Base-by-base conservation (phyloP, 2,113 vertebrate species). In the Aegotheles bennettii region DNA sequence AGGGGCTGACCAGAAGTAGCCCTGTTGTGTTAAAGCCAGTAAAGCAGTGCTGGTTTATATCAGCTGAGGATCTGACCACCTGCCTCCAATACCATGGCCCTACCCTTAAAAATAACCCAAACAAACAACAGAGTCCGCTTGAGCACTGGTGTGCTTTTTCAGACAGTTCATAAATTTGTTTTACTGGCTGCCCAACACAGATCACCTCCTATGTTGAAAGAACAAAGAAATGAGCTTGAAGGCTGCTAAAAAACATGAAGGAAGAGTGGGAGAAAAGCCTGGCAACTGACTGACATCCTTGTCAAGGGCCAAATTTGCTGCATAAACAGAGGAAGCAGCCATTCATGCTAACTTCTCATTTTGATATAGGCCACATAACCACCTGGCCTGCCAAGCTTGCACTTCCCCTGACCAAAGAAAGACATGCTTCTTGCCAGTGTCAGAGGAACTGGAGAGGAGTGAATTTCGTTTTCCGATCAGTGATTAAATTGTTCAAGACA, bases 281-380 rank as follows among this genome's bases (percentile, higher is more conserved):
- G 63, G 16, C 26, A 9, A 45, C 38, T 71, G 75, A 50, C 23
- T 86, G 59, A 94, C n/a, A 36, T 57, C 35, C 70, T 87, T 94
- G 70, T 42, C 82, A 57, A 90, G 40, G 24, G 5, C 11, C 33
- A 71, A 43, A 35, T 31, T 53, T 63, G 35, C 68, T 8, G 11
- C 79, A 82, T 78, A 88, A 90, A 95, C 76, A 94, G 42, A 88
- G 70, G 54, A 90, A 94, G 74, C 36, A 94, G 43, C 45, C 57
- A 71, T 87, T 85, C 42, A 59, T 90, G 75, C n/a, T 67, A 59
- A 59, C 13, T 59, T 69, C 15, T 53, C 4, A 38, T 64, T 77
- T 92, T 87, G 33, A 33, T 64, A 60, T 87, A 75, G 33, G 57
- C 51, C 9, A 0, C 16, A 10, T 53, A 69, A 79, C 33, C 23